Conservation (phyloP, 1,140 invertebrate genomes). For the Coelopa frigida region DNA sequence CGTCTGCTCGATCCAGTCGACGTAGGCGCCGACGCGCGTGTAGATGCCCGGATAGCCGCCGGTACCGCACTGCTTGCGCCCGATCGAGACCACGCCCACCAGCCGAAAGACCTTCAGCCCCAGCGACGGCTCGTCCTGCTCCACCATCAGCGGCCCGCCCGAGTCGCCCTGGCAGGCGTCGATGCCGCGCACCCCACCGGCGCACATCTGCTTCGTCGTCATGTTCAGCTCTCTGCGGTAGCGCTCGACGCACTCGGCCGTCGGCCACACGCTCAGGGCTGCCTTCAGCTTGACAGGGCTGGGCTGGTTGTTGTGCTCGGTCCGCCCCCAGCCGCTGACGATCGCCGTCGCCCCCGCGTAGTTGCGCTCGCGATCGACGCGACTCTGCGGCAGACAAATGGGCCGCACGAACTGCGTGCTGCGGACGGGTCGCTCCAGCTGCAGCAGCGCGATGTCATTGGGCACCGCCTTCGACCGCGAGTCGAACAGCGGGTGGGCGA, state of each 20-base stretch:
- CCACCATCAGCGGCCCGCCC: conserved; percentile 28
- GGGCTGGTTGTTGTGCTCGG: conserved; percentile 49
- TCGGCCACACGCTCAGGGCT: conserved; percentile 16
- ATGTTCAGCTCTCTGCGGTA: too few species aligned
- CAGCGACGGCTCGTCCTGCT: conserved; percentile 11
- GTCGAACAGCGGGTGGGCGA: conserved; percentile 51
- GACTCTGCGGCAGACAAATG: conserved; percentile 65
- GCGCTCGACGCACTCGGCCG: conserved; percentile 16
- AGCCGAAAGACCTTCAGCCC: conserved; percentile 10
- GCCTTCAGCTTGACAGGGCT: conserved; percentile 29
- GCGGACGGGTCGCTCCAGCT: conserved; percentile 53
- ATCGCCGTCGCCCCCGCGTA: conserved; percentile 51
- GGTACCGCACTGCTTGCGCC: conserved; percentile 64
- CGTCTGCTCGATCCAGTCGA: conserved; percentile 59
- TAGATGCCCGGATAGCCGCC: conserved; percentile 68
- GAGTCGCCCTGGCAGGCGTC: conserved; percentile 34
- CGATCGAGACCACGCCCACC: conserved; percentile 67
- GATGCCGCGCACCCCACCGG: conserved; percentile 19
- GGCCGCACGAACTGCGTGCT: conserved; percentile 59
- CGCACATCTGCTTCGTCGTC: conserved; percentile 27
- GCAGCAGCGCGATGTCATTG: conserved; percentile 70
- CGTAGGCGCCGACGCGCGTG: conserved; percentile 59
- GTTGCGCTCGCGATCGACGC: conserved; percentile 31
- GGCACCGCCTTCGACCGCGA: conserved; percentile 48
- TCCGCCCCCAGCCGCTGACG: conserved; percentile 75